phyloP scores from a whole-genome alignment of 2,113 vertebrate species.

The Hippocampus abdominalis region DNA sequence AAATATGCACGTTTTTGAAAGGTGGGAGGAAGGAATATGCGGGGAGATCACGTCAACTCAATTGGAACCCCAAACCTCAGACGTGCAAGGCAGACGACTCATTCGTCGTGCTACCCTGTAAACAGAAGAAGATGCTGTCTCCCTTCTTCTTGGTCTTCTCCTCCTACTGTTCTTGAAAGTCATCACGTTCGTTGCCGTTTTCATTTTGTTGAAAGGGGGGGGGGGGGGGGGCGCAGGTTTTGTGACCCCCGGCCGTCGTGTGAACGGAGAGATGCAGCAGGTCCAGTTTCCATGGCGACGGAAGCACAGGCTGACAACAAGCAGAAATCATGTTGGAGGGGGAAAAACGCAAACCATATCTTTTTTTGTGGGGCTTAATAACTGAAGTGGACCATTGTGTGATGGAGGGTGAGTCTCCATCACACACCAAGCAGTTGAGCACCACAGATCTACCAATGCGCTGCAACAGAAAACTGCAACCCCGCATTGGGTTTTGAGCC shows the following conservation, averaged over 20 bases:
- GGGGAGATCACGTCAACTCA: not conserved
- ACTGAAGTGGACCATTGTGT: not conserved
- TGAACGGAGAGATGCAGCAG: conserved; percentile 62
- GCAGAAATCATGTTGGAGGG: not conserved
- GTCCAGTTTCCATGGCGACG: conserved; percentile 79
- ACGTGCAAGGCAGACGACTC: not conserved
- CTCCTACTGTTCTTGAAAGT: not conserved
- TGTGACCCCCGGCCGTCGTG: conserved; percentile 45
- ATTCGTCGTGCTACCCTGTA: not conserved
- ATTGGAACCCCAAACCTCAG: not conserved
- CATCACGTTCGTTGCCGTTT: not conserved
- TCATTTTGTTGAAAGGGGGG: conserved; percentile 45
- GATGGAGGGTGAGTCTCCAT: too few species aligned
- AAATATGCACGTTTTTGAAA: not conserved
- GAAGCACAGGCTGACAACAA: conserved; percentile 60
- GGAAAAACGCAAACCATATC: not conserved
- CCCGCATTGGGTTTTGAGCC: too few species aligned
- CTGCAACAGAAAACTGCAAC: too few species aligned
- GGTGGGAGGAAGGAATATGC: not conserved
- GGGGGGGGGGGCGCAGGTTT: conserved; percentile 12
- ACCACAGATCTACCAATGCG: too few species aligned
- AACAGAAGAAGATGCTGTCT: not conserved
- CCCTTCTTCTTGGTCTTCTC: not conserved
- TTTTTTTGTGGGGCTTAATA: too few species aligned
- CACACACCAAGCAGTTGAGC: too few species aligned